Conservation (phyloP, 2,113 vertebrate genomes). For the Ammodytes marinus region DNA sequence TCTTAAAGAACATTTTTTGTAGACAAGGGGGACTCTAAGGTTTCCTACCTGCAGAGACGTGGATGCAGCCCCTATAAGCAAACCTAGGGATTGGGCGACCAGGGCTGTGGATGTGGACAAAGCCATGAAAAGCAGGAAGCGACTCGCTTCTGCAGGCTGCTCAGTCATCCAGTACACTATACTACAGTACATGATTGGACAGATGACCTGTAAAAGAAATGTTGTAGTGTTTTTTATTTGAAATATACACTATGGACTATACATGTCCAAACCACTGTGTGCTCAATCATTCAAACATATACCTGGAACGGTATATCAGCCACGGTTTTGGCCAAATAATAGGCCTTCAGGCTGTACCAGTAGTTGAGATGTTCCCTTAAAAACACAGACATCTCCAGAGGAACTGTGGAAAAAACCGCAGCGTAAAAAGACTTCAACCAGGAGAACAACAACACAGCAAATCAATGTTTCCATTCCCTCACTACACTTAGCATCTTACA, state of each 20-base stretch:
- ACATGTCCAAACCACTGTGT: neutral
- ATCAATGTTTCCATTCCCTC: conserved; percentile 13
- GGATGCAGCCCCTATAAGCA: conserved; percentile 96
- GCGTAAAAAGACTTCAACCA: conserved; percentile 13
- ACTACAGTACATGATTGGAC: conserved; percentile 96
- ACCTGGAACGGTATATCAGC: conserved; percentile 98
- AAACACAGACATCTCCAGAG: conserved; percentile 97
- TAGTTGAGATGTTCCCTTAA: conserved; percentile 97
- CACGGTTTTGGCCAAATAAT: conserved; percentile 98
- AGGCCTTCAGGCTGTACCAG: conserved; percentile 99
- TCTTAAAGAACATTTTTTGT: neutral
- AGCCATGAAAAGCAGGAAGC: conserved; percentile 95
- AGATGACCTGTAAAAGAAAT: conserved; percentile 88
- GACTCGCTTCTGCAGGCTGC: conserved; percentile 93
- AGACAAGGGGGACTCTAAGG: neutral
- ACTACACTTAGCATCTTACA: conserved; percentile 86
- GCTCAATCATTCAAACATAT: conserved; percentile 38
- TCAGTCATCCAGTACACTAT: conserved; percentile 99
- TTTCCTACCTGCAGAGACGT: conserved; percentile 93
- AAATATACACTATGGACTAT: neutral
- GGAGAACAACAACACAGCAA: neutral
- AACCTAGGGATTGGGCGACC: conserved; percentile 95
- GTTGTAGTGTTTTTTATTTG: neutral
- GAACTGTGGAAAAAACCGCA: conserved; percentile 85
- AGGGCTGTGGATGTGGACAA: conserved; percentile 93